phyloP scores from a whole-genome alignment of 2,797 vertebrate genomes.

The Geotrypetes seraphini region DNA sequence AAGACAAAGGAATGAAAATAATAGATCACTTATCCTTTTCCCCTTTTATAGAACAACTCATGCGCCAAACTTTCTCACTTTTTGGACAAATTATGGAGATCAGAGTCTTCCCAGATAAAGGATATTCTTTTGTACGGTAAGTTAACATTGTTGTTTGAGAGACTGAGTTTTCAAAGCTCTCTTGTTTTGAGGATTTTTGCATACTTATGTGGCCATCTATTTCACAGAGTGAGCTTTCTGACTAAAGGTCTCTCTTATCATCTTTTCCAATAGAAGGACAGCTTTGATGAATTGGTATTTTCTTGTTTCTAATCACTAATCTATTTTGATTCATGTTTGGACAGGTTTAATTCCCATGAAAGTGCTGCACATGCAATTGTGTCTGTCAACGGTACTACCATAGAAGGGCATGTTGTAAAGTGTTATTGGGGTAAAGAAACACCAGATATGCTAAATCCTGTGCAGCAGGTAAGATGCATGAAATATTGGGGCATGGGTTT shows the following conservation, averaged over 20 bases:
- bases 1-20: too few relatives aligned
- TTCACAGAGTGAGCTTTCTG: background rate
- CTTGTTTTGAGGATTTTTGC: background rate
- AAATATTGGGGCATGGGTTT: too few relatives aligned
- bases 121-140: conserved; percentile 93
- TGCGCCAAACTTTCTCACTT: conserved; percentile 95
- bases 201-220: too few relatives aligned
- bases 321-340: too few relatives aligned
- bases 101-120: conserved; percentile 94
- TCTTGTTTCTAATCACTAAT: too few relatives aligned
- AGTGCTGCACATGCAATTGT: conserved; percentile 93
- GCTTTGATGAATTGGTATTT: background rate
- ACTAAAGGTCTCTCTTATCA: background rate
- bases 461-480: conserved; percentile 75
- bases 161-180: background rate
- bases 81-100: conserved; percentile 98
- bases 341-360: conserved; percentile 89
- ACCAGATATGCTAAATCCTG: conserved; percentile 79
- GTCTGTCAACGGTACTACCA: conserved; percentile 85
- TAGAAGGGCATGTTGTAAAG: conserved; percentile 90
- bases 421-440: conserved; percentile 98
- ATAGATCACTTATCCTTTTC: background rate
- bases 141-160: too few relatives aligned
- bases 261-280: accelerated
- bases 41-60: conserved; percentile 78